Conservation (phyloP, 2,113 vertebrate genomes). For the Anhinga anhinga region DNA sequence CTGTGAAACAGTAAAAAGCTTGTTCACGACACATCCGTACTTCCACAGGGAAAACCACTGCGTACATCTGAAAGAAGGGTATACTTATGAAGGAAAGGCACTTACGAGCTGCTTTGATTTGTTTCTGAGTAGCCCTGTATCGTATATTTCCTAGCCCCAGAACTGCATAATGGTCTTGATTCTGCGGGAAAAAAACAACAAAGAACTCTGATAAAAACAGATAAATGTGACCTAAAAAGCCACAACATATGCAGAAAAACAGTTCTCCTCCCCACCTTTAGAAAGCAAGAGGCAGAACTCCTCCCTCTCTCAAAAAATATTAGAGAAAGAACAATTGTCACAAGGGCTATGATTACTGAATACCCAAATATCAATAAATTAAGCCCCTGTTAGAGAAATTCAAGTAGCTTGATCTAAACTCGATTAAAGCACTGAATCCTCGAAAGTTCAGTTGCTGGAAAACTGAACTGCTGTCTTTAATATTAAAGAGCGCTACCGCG, state of each 20-base stretch:
- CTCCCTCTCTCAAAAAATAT: neutral
- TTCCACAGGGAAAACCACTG: neutral
- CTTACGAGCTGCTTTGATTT: slow-evolving; percentile 99
- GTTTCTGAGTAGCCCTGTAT: slow-evolving; percentile 95
- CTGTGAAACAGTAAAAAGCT: neutral
- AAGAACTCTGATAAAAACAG: neutral
- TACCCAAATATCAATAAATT: neutral
- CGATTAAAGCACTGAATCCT: neutral
- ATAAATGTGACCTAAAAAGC: neutral
- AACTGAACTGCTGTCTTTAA: neutral
- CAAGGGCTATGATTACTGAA: neutral
- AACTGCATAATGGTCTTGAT: slow-evolving; percentile 97
- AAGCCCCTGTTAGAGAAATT: neutral
- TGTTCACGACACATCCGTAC: neutral
- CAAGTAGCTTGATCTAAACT: neutral
- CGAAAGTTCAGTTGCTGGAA: neutral
- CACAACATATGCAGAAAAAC: neutral
- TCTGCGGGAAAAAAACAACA: slow-evolving; percentile 74
- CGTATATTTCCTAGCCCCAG: slow-evolving; percentile 88
- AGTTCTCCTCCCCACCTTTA: neutral
- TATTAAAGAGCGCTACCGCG: neutral
- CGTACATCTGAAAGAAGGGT: neutral
- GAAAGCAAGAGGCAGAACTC: neutral
- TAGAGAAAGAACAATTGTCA: neutral
- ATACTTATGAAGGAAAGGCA: slow-evolving; percentile 16